Base-by-base conservation (phyloP, 2,888 invertebrate genomes). In the Campopleginae sp. region DNA sequence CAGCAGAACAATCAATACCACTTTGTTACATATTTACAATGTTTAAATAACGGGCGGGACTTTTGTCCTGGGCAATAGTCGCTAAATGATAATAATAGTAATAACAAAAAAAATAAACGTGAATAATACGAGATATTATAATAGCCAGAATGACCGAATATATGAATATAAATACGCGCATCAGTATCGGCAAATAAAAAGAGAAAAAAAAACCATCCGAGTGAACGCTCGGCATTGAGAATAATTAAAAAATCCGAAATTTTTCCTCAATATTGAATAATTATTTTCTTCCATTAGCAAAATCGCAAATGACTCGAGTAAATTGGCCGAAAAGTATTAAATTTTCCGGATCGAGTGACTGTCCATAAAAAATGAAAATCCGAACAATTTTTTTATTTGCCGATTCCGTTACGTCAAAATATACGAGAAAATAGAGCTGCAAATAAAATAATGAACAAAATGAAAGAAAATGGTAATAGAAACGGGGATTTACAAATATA, bases 11-110 rank as follows among this genome's bases (percentile, higher is more conserved):
- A 92, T 91, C 91, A 90, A 92, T 93, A 93, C 92, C 92, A 93
- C 91, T 93, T 93, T 93, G 93, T 93, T 93, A 93, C 91, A 92
- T 92, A 91, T 93, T 93, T 92, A 93, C 92, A 92, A 91, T 93
- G 93, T 93, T 93, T 92, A 92, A 92, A 87, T 88, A 88, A 89
- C 88, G 88, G 80, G 87, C 85, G 88, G 91, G 92, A 92, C 89
- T 92, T 92, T 92, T 92, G 92, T 92, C 92, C 91, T 88, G 89
- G 91, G 93, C 92, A 93, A 93, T 93, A 93, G 92, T 89, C 90
- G 89, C 88, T 89, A 87, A 88, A 88, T 84, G 79, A 83, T 86
- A 79, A 87, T 87, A 76, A 70, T 66, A 87, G 65, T 87, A 88
- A 80, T 84, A 66, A 84, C 70, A 89, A 86, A 87, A 38, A 63